phyloP scores from a whole-genome alignment of 2,888 invertebrate species.

The Drosophila meridionalis region DNA sequence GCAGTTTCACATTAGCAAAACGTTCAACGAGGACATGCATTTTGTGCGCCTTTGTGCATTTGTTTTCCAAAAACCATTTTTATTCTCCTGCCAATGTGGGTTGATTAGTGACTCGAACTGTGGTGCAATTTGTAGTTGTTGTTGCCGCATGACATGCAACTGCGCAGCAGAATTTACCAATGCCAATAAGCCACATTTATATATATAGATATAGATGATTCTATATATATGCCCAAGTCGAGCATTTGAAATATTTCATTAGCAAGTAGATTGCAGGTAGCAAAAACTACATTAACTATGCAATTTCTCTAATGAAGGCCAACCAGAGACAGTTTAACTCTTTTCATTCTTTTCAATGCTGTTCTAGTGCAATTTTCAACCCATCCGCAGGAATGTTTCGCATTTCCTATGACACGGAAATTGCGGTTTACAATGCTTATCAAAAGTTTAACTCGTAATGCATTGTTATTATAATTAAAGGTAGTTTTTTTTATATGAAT shows the following conservation, averaged over 20 bases:
- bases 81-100: slow-evolving; percentile 11
- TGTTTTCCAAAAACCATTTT: slow-evolving; percentile 30
- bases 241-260: slow-evolving; percentile 12
- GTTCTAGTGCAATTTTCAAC: not conserved
- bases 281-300: not conserved
- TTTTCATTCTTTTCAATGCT: not conserved
- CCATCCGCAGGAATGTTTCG: slow-evolving; percentile 1
- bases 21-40: slow-evolving; percentile 45
- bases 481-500: not conserved
- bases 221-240: not conserved
- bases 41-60: slow-evolving; percentile 28
- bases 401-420: slow-evolving; percentile 5
- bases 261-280: not conserved
- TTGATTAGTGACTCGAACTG: slow-evolving; percentile 12
- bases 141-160: slow-evolving; percentile 49
- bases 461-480: slow-evolving; percentile 3
- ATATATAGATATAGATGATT: not conserved
- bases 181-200: not conserved
- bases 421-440: slow-evolving; percentile 6
- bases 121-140: slow-evolving; percentile 19
- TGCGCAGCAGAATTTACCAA: slow-evolving; percentile 14
- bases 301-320: slow-evolving; percentile 4
- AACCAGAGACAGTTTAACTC: not conserved
- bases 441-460: not conserved
- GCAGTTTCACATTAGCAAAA: slow-evolving; percentile 14